Evolutionary conservation across 2,888 invertebrate species (phyloP), one percentile per base, ranked within the genome.

Genomic region (Neria commutata): DNA sequence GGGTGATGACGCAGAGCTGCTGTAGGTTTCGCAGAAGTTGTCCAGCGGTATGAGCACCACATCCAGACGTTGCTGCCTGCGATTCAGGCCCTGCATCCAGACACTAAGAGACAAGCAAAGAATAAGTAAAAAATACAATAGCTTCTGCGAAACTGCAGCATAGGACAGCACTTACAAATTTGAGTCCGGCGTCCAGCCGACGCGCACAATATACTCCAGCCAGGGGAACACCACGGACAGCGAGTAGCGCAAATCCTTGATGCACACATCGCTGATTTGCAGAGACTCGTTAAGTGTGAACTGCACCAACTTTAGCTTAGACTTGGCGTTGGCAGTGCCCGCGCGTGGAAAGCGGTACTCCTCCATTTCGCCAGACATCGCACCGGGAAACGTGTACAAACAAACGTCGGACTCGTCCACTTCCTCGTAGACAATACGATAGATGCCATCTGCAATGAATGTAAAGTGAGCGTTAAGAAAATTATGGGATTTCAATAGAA

Each of bases 141-240:
- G 11, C 11, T 11, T 29, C 29, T 29, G 29, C 29, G 6, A 8
- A 29, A 29, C 6, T n/a, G n/a, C n/a, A 29, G 29, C 29, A 29
- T 8, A 11, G 11, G 29, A 8, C 29, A 29, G 23, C 21, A 85
- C 91, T 88, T 83, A 96, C 96, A 88, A 90, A 73, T 91, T 87
- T 25, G 94, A 92, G 77, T 94, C 91, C 0, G 94, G 92, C 0
- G 94, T 94, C 98, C 98, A 99, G 0, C 97, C 98, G 14, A 92
- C 94, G 66, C 98, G 84, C 0, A 96, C 94, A 65, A 99, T 85
- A 82, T 99, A 99, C 77, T 99, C 98, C 84, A 92, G 89, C 92
- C 94, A 94, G 0, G 95, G 92, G 78, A 95, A 95, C 61, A 92
- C 86, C 54, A 89, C 88, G 48, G 88, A 86, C n/a, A 95, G 81